These are phyloP conservation scores for Cosmorhoe ocellata DNA, from an alignment of 2,888 invertebrate genomes.

Conservation along the genomic window DNA sequence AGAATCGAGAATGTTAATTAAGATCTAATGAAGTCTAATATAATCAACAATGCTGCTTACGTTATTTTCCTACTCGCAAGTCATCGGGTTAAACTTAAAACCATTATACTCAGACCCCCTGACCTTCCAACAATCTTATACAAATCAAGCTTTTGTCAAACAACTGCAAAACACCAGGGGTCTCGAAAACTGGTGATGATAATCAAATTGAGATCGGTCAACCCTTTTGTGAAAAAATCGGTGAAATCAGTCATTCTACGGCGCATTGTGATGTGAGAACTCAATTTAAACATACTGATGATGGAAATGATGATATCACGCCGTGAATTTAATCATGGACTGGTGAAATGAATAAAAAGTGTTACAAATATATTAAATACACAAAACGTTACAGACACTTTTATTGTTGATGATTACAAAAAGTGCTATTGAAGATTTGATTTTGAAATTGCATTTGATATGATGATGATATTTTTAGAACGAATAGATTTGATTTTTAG, in stretches of 20 bases:
- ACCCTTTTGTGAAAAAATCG: constrained; percentile 79
- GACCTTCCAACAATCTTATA: constrained; percentile 46
- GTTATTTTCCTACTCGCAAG: constrained; percentile 77
- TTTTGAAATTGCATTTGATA: background rate
- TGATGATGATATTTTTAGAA: no score
- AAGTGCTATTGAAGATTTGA: background rate
- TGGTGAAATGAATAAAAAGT: constrained; percentile 30
- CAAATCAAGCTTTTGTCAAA: constrained; percentile 25
- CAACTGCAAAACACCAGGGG: constrained; percentile 37
- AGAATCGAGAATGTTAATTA: constrained; percentile 82
- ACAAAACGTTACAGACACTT: constrained; percentile 4
- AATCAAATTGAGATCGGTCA: constrained; percentile 80
- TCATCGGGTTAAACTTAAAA: constrained; percentile 71
- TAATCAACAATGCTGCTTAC: constrained; percentile 81
- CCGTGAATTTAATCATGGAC: constrained; percentile 37
- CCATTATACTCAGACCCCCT: constrained; percentile 57
- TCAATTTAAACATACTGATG: constrained; percentile 72
- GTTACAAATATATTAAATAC: constrained; percentile 17
- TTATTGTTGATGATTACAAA: constrained; percentile 3
- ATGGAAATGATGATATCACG: constrained; percentile 70
- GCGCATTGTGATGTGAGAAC: constrained; percentile 80
- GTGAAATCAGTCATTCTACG: constrained; percentile 72
- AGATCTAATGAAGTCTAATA: constrained; percentile 82
- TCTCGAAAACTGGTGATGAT: constrained; percentile 57
- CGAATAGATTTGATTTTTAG: no score